Evolutionary conservation across 2,888 invertebrate genomes (phyloP).

Genomic region (Tillus elongatus): DNA sequence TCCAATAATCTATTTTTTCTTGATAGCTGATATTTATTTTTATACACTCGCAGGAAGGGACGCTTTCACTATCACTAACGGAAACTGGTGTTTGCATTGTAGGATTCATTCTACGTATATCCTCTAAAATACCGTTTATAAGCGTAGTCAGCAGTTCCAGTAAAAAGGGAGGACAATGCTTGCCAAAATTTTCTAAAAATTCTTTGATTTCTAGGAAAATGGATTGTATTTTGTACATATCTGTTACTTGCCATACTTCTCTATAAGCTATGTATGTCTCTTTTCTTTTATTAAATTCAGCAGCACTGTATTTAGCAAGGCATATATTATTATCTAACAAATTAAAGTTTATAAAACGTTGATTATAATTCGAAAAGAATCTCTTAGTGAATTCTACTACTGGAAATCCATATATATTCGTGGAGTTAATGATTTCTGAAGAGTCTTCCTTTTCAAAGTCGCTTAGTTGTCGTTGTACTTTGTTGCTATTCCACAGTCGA

Average conservation of each 20-base stretch:
- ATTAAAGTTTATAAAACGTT: too few relatives aligned
- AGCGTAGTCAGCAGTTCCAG: too few relatives aligned
- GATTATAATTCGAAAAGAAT: not conserved
- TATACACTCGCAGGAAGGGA: not conserved
- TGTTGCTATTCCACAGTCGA: too few relatives aligned
- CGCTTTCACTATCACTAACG: not conserved
- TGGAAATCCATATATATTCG: not conserved
- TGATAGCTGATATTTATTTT: not conserved
- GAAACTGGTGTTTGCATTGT: not conserved
- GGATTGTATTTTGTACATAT: not conserved
- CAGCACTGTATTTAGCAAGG: not conserved
- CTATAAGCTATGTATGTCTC: slow-evolving; percentile 1
- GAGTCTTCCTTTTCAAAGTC: too few relatives aligned
- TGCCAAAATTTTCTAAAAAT: too few relatives aligned
- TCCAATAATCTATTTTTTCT: not conserved
- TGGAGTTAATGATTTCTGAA: too few relatives aligned
- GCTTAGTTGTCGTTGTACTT: too few relatives aligned
- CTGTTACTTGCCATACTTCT: not conserved
- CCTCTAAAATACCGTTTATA: too few relatives aligned
- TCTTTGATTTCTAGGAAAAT: not conserved
- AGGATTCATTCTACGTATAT: too few relatives aligned
- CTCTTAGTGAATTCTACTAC: not conserved
- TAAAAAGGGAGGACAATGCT: too few relatives aligned
- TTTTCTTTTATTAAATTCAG: not conserved
- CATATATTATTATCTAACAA: not conserved